Conservation (phyloP, 2,888 invertebrate species). For the Fissipunctia ypsillon region DNA sequence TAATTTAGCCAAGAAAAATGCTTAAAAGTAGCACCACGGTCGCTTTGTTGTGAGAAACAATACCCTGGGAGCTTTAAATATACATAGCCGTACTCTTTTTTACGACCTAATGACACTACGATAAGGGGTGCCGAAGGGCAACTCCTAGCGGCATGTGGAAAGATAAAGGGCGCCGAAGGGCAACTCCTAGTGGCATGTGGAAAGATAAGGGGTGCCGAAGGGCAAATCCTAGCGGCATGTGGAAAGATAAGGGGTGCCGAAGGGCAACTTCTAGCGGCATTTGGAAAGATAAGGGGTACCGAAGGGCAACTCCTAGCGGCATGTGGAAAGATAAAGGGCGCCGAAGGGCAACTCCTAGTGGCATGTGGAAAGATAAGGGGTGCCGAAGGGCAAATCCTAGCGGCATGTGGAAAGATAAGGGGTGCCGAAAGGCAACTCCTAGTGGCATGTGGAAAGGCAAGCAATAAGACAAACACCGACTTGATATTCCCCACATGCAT, state of each 20-base stretch:
- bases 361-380: not conserved
- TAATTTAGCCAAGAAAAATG: slow-evolving; percentile 55
- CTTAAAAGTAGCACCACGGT: slow-evolving; percentile 24
- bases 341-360: slow-evolving; percentile 29
- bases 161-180: slow-evolving; percentile 26
- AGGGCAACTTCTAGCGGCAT: slow-evolving; percentile 10
- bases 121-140: slow-evolving; percentile 24
- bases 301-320: slow-evolving; percentile 20
- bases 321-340: not conserved
- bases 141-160: not conserved
- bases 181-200: not conserved
- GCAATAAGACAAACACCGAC: not conserved
- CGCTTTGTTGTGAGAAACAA: slow-evolving; percentile 54
- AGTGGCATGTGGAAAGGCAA: not conserved
- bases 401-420: not conserved
- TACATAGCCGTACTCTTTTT: slow-evolving; percentile 41
- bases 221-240: not conserved
- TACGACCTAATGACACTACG: slow-evolving; percentile 38
- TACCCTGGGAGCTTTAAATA: slow-evolving; percentile 43
- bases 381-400: slow-evolving; percentile 29
- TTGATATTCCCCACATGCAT: not conserved
- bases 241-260: slow-evolving; percentile 17
- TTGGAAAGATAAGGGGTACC: not conserved
- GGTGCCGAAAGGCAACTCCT: slow-evolving; percentile 29
- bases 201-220: slow-evolving; percentile 30